Evolutionary conservation across 92 coral and sea anemone genomes (phyloP), one percentile per base, ranked within the genome.

Genomic region (Zoanthus solanderi): DNA sequence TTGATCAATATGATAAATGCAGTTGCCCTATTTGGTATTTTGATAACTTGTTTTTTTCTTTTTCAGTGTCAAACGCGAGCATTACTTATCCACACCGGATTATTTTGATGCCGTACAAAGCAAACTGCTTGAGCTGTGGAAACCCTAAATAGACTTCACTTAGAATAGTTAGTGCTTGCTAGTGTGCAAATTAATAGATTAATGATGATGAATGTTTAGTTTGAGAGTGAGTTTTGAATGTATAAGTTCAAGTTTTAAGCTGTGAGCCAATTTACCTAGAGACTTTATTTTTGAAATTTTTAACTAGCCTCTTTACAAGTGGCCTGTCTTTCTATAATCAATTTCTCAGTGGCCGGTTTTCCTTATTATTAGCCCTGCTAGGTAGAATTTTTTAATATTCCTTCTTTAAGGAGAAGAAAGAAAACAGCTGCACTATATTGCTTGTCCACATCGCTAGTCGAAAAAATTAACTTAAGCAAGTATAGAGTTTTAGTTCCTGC

Each of bases 31-130:
- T 2, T 12, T 6, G 71, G 31, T 4, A 17, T 31, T 37, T 73
- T 73, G 16, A 0, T 2, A 11, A 32, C 10, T 47, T 37, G 28
- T 68, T 60, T 29, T 66, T 47, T 48, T 81, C 66, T 73, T 53
- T 89, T 92, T 13, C 88, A 97, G 99, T 47, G 99, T 97, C 46
- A 93, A 95, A 86, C 93, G 99, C 30, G 98, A 93, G 71, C 99
- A 97, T n/a, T 97, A 95, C 90, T 87, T 94, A 75, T 90, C 96
- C 30, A 97, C 99, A 17, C 93, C 68, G 66, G 98, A 97, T 47
- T 97, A 95, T 92, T 92, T 97, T 60, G 99, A 97, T 37, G 98
- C 99, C 58, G 98, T 97, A 7, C 90, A 87, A 65, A 92, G 93
- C 81, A 93, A 91, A 83, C 93, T 97, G 17, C 87, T 87, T 48